Evolutionary conservation across 2,888 invertebrate species (phyloP).

Genomic region (Caenorhabditis drosophilae): DNA sequence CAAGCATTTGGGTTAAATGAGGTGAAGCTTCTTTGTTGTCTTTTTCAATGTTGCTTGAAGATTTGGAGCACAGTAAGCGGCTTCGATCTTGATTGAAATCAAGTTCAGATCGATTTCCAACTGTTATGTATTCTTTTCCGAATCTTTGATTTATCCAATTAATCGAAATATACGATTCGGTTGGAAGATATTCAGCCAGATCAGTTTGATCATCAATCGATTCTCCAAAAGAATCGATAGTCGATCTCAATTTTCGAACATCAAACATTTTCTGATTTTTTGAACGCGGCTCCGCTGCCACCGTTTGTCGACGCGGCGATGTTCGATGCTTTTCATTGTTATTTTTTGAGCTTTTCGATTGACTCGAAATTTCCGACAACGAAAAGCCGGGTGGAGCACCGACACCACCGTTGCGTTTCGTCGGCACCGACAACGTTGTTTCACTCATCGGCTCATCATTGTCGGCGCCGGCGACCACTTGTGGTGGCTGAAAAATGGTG

Average conservation of each 20-base stretch:
- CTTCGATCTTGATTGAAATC: slow-evolving; percentile 17
- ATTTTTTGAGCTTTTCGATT: no score
- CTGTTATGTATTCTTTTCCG: slow-evolving; percentile 69
- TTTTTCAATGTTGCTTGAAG: slow-evolving; percentile 3
- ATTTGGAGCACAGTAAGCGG: slow-evolving; percentile 6
- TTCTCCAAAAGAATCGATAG: slow-evolving; percentile 25
- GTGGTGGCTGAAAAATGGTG: slow-evolving; percentile 71
- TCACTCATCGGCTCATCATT: neutral
- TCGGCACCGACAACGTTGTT: neutral
- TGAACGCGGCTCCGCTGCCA: slow-evolving; percentile 34
- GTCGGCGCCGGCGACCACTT: slow-evolving; percentile 9
- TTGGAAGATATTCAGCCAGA: neutral
- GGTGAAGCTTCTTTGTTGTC: slow-evolving; percentile 12
- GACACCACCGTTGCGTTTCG: slow-evolving; percentile 36
- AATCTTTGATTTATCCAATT: slow-evolving; percentile 72
- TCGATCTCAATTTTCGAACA: slow-evolving; percentile 22
- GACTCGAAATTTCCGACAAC: slow-evolving; percentile 24
- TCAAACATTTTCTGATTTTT: slow-evolving; percentile 39
- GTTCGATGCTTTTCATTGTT: slow-evolving; percentile 8
- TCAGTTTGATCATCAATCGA: neutral
- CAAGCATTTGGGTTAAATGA: slow-evolving; percentile 48
- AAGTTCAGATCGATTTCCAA: slow-evolving; percentile 60
- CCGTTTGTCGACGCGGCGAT: slow-evolving; percentile 29
- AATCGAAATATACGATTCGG: slow-evolving; percentile 66
- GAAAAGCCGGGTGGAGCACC: slow-evolving; percentile 38